A percentile compares a stretch with the other conserved stretches of the same genome.
Conservation (phyloP, 2,888 invertebrate species). For the Cordilura impudica region DNA sequence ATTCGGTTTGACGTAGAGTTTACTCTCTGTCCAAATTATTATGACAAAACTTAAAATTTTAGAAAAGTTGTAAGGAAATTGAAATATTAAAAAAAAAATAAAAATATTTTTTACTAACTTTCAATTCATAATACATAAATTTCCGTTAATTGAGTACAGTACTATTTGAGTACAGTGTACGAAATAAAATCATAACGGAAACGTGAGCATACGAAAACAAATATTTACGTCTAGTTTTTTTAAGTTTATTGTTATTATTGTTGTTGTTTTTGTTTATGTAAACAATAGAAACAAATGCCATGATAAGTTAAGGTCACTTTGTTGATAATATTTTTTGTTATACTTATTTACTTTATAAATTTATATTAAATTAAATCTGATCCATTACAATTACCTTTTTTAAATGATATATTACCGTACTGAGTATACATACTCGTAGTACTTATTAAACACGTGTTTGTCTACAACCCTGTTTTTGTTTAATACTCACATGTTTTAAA, state of each 20-base stretch:
- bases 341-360: conserved; percentile 3
- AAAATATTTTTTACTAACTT: no score
- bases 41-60: no score
- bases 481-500: conserved; percentile 27
- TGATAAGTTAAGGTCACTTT: conserved; percentile 28
- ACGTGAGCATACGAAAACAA: conserved; percentile 18
- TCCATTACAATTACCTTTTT: conserved; percentile 12
- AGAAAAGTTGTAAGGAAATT: no score
- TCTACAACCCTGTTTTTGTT: neutral
- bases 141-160: no score
- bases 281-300: conserved; percentile 22
- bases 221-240: neutral
- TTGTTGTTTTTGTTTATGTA: conserved; percentile 9
- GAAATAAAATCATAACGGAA: conserved; percentile 12
- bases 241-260: neutral
- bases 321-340: conserved; percentile 2
- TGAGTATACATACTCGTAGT: no score
- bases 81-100: no score
- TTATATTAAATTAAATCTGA: conserved; percentile 38
- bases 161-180: neutral
- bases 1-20: no score
- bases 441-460: neutral
- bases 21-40: no score
- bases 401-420: conserved; percentile 18
- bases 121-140: no score